These are phyloP conservation scores for Ovis aries DNA, from an alignment of 2,113 vertebrate species.

Conservation along the genomic window ARS-UI_Ramb_v3.0 NC_056071.1:64550001-64550500, in stretches of 20 bases:
- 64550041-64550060: not conserved
- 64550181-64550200: not conserved
- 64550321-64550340: not conserved
- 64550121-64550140: not conserved
- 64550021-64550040: not conserved
- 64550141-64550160: not conserved
- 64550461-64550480: no score
- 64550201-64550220: not conserved
- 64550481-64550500: not conserved
- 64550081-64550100: not conserved
- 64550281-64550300: conserved; percentile 27
- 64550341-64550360: rapidly evolving
- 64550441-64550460: not conserved
- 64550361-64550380: rapidly evolving
- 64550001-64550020: not conserved
- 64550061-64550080: not conserved
- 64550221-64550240: rapidly evolving
- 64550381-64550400: not conserved
- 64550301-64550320: not conserved
- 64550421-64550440: not conserved
- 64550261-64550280: not conserved
- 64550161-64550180: not conserved
- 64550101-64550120: not conserved
- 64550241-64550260: conserved; percentile 10
- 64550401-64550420: not conserved